Evolutionary conservation across 1,140 invertebrate genomes (phyloP), one percentile per base, ranked within the genome.

Genomic region (Ceratina japonica): DNA sequence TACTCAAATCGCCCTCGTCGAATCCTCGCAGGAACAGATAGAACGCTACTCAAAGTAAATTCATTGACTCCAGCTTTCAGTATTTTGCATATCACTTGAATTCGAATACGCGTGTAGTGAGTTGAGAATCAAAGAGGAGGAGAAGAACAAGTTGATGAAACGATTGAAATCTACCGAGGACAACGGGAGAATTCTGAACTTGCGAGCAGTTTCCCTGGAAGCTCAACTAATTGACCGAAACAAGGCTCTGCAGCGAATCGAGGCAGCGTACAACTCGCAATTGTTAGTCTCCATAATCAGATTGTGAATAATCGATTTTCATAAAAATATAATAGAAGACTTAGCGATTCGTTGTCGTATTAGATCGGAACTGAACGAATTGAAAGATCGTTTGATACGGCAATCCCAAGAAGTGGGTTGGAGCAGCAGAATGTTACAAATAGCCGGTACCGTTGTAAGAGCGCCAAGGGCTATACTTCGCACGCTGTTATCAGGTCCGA

Each of bases 401-500:
- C 87, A 90, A 59, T 88, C 88, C 3, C 83, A 90, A 51, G 87
- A 90, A 65, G 72, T 65, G 63, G 81, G 88, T 18, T 92, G 91
- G 91, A 88, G 90, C 54, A 89, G 79, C 49, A 84, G 86, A 78
- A 83, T 92, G 81, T 77, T 92, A 49, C 90, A 92, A 85, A 83
- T 92, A 52, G 91, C 91, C 31, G 91, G 88, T 56, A 91, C 80
- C 56, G 83, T 92, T 13, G 89, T 89, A 10, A 86, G 90, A 27
- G 89, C 87, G 1, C 91, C 91, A 10, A 79, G 87, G 66, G 86
- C 86, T 8, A 91, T 92, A 83, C 77, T 92, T 7, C 87, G 91
- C 49, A 90, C 90, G 12, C 88, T 91, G 77, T 82, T 92, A 10
- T 90, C 89, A 1, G 80, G 82, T 37, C 66, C 84, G 10, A 70